Base-by-base conservation (phyloP, 2,797 vertebrate genomes). In the Coranthus polyacanthus region DNA sequence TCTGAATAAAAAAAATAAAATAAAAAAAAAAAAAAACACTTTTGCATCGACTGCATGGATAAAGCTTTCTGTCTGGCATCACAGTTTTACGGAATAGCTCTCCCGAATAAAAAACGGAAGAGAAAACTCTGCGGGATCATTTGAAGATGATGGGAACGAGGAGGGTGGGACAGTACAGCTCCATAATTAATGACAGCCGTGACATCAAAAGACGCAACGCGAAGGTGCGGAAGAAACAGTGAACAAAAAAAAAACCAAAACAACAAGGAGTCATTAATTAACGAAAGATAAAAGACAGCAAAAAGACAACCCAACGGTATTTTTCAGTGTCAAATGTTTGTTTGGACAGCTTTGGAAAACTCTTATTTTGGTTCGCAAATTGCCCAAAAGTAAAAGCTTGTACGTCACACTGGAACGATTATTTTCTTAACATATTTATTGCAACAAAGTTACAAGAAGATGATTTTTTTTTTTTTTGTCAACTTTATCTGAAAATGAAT, bases 1-100 rank as follows among this genome's bases (percentile, higher is more conserved):
- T 61, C 67, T 62, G 53, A 78, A 78, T 80, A 47, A 60, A 54
- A 66, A 53, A 26, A n/a, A 32, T 29, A n/a, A n/a, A 78, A 77
- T 80, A 47, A 59, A 53, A 65, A 53, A 29, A 16, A 32, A 17
- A 26, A 26, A 26, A 26, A 3, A 26, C 24, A 6, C 39, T 51
- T 69, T 78, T 7, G 62, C 43, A 57, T 64, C 47, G 24, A 50
- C 17, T n/a, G 36, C 29, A 15, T 55, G 62, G 74, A 66, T 63
- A 70, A 73, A 72, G 47, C 21, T 34, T 17, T 3, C 2, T 61
- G 58, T 75, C 54, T 36, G 52, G 46, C 50, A 75, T 83, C 69
- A 75, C 42, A 47, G 34, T 66, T 78, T 79, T 44, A 68, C 68
- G 49, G 36, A 82, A 72, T 18, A 2, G 54, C 15, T 66, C 47